Base-by-base conservation (phyloP, 2,888 invertebrate genomes). In the Bugulina stolonifera region DNA sequence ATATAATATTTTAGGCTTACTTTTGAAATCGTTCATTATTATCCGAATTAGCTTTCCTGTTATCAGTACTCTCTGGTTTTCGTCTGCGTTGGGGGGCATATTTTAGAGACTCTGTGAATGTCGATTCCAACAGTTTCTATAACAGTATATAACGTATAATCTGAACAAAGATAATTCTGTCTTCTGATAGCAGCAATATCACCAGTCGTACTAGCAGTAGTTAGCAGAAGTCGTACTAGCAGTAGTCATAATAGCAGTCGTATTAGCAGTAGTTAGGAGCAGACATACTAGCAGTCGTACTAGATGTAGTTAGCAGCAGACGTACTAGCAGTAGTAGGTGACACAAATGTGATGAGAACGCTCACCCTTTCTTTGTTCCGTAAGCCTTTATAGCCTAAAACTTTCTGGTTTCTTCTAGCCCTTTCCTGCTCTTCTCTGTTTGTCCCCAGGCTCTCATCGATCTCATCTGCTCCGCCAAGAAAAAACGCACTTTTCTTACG, bases 401-500 rank as follows among this genome's bases (percentile, higher is more conserved):
- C 64, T 32, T 64, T 64, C n/a, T 64, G 64, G 32, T 64, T 64
- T 27, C 32, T 64, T n/a, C 64, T 64, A 14, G 64, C 64, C 32
- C 64, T 25, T 2, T 64, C 64, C 32, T 64, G 64, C 32, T 64
- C 64, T 14, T 27, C 64, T 14, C 14, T 5, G n/a, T 32, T 64
- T 3, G 64, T 64, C 14, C 64, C 64, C 29, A 64, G 32, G 32
- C 64, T 64, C 32, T 64, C 64, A n/a, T 64, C 64, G 10, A 64
- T 64, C 64, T 64, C 64, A 64, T 64, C 32, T 14, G 22, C 3
- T 3, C 32, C 64, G 3, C 64, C 64, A 34, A 64, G 64, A n/a
- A 64, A 64, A n/a, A 64, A 64, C 32, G 64, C 64, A 32, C 64
- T 64, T 27, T 64, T 64, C 34, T 64, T 64, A 32, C 64, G 64